Conservation (phyloP, 2,888 invertebrate genomes). For the Noctua pronuba region DNA sequence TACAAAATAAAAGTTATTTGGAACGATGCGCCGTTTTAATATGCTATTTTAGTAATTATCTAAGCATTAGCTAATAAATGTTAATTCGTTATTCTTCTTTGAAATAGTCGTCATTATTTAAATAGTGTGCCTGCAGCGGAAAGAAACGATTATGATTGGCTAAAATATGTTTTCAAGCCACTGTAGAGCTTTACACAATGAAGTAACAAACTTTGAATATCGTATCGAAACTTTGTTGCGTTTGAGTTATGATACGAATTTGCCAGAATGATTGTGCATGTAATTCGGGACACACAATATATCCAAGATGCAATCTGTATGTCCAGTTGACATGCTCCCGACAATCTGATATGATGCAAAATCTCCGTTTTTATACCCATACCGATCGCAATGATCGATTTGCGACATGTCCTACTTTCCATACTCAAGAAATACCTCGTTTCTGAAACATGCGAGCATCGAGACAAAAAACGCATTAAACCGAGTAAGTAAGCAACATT, state of each 20-base stretch:
- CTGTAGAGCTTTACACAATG: neutral
- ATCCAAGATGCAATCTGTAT: conserved; percentile 51
- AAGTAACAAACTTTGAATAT: neutral
- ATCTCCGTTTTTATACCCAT: conserved; percentile 57
- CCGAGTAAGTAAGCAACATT: conserved; percentile 67
- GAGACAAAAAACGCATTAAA: conserved; percentile 70
- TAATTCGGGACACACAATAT: conserved; percentile 31
- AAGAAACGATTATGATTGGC: neutral
- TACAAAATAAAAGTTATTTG: conserved; percentile 40
- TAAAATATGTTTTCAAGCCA: neutral
- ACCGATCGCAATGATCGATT: conserved; percentile 56
- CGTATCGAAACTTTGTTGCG: neutral
- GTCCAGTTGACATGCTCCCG: conserved; percentile 43
- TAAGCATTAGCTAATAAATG: conserved; percentile 41
- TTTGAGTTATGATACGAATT: conserved; percentile 7
- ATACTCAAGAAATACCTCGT: conserved; percentile 66
- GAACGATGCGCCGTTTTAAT: conserved; percentile 13
- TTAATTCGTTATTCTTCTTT: conserved; percentile 24
- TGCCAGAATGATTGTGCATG: conserved; percentile 10
- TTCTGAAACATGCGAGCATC: conserved; percentile 69
- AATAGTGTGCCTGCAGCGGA: conserved; percentile 23
- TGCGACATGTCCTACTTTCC: conserved; percentile 64
- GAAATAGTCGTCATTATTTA: conserved; percentile 26
- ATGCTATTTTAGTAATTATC: conserved; percentile 26
- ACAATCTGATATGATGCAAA: conserved; percentile 51